phyloP scores from a whole-genome alignment of 2,113 vertebrate species.

The Pica pica region DNA sequence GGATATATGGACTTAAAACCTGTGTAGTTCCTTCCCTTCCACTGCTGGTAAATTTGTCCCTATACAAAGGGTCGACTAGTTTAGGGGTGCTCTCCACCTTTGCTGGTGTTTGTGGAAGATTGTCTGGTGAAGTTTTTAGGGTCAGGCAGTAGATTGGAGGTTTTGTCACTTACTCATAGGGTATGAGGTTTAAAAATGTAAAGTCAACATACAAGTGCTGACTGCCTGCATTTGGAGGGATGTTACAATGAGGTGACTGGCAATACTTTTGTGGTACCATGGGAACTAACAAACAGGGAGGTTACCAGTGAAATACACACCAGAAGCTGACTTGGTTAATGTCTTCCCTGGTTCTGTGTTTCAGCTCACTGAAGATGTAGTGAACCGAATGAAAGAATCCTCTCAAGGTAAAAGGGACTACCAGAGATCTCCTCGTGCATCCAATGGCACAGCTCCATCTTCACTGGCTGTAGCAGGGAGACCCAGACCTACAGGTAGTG shows the following conservation, averaged over 20 bases:
- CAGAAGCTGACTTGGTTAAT: neutral
- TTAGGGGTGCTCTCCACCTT: neutral
- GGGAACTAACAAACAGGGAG: neutral
- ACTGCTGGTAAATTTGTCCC: neutral
- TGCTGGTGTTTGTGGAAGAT: neutral
- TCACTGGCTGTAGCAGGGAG: neutral
- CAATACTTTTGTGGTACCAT: neutral
- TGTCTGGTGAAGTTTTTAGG: neutral
- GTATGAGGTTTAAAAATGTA: neutral
- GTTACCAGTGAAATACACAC: neutral
- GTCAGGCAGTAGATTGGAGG: neutral
- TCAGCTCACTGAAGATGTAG: conserved; percentile 78
- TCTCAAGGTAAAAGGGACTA: neutral
- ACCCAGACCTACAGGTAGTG: conserved; percentile 55
- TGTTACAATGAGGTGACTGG: neutral
- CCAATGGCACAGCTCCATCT: neutral
- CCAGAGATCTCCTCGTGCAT: neutral
- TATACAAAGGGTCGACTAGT: neutral
- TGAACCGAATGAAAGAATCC: conserved; percentile 76
- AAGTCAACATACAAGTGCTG: neutral
- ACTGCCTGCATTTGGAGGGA: neutral
- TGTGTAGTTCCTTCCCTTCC: neutral
- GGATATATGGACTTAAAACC: neutral
- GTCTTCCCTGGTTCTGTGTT: neutral
- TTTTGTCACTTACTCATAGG: neutral